A percentile compares a stretch with the other conserved stretches of the same genome.
phyloP scores from a whole-genome alignment of 2,888 invertebrate genomes.

The Tetragonisca angustula region DNA sequence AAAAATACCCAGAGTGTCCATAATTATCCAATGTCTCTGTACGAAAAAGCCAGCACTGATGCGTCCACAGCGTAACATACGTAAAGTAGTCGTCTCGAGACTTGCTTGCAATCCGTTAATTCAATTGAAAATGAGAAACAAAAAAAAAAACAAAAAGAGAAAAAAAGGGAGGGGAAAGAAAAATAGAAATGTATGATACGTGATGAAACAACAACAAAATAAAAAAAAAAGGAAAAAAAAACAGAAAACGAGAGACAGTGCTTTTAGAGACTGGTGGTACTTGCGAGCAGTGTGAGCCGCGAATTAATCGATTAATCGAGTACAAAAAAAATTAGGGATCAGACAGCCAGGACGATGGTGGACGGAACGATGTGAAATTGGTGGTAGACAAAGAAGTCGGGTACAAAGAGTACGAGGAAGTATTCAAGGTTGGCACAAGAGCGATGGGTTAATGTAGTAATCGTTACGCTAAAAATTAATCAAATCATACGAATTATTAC shows the following conservation, averaged over 20 bases:
- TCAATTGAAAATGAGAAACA: slow-evolving; percentile 34
- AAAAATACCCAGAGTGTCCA: neutral
- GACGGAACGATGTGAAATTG: neutral
- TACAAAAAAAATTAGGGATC: slow-evolving; percentile 25
- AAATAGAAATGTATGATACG: slow-evolving; percentile 33
- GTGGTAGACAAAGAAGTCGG: slow-evolving; percentile 1
- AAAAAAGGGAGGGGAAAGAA: neutral
- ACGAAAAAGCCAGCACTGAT: slow-evolving; percentile 26
- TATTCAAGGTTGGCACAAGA: slow-evolving; percentile 64
- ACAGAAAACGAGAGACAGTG: slow-evolving; percentile 65
- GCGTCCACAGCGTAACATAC: slow-evolving; percentile 7
- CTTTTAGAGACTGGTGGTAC: slow-evolving; percentile 51
- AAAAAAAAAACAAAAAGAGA: slow-evolving; percentile 17
- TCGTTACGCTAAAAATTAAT: slow-evolving; percentile 77
- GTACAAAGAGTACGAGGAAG: slow-evolving; percentile 44
- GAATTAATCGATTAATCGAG: slow-evolving; percentile 65
- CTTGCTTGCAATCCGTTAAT: slow-evolving; percentile 50
- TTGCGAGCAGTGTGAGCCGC: slow-evolving; percentile 50
- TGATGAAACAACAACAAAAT: slow-evolving; percentile 46
- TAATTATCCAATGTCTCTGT: neutral
- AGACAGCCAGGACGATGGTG: slow-evolving; percentile 11
- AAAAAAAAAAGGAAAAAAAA: slow-evolving; percentile 47
- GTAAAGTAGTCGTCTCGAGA: slow-evolving; percentile 41
- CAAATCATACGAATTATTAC: slow-evolving; percentile 82
- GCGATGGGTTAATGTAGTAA: slow-evolving; percentile 80